phyloP scores from a whole-genome alignment of 2,113 vertebrate species.

The Athene noctua region DNA sequence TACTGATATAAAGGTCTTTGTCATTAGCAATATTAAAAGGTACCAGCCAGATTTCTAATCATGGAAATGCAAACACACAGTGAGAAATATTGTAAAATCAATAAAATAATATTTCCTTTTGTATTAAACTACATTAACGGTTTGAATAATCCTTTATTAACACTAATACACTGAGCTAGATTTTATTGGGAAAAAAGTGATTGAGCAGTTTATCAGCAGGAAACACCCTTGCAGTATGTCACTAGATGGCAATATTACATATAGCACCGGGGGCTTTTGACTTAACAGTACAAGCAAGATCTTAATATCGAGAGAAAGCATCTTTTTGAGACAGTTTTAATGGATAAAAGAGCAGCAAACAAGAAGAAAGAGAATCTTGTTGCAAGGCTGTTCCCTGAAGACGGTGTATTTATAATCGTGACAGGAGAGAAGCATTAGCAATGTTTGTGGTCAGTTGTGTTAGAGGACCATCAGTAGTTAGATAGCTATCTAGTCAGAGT shows the following conservation, averaged over 20 bases:
- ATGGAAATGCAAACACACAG: neutral
- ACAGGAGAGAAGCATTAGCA: neutral
- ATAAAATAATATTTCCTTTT: neutral
- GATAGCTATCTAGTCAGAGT: neutral
- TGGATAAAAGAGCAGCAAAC: neutral
- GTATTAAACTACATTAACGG: neutral
- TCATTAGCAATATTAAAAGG: neutral
- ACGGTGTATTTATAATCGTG: accelerated
- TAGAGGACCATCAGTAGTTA: neutral
- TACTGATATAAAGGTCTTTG: neutral
- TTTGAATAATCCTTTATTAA: neutral
- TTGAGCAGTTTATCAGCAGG: neutral
- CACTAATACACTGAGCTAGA: neutral
- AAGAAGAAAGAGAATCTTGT: neutral
- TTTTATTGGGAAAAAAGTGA: neutral
- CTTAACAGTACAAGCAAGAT: neutral
- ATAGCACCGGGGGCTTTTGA: accelerated
- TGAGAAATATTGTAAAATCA: neutral
- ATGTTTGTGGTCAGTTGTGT: neutral
- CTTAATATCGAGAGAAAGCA: neutral
- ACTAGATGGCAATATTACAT: conserved; percentile 49
- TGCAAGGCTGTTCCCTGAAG: neutral
- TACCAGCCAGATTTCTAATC: neutral
- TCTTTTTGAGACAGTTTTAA: neutral
- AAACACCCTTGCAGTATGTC: neutral